Evolutionary conservation across 2,113 vertebrate genomes (phyloP), one percentile per base, ranked within the genome.

Genomic region (Upupa epops): DNA sequence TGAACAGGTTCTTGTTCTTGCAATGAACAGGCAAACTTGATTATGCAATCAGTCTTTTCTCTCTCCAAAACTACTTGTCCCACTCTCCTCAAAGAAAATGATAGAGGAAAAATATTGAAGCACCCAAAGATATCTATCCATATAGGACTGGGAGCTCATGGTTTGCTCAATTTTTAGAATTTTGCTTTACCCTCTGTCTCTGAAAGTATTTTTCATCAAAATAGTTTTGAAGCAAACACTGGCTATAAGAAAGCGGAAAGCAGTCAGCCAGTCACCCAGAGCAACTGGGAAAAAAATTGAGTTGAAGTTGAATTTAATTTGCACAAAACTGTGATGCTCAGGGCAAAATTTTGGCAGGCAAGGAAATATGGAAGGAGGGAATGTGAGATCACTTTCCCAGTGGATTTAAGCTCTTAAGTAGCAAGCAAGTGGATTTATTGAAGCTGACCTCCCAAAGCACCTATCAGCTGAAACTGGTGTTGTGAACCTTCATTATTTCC

Each of bases 401-500:
- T 9, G 5, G 52, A 68, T 32, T 78, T 32, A 74, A 92, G 80
- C 8, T 71, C 48, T 54, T 31, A 78, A 83, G 37, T 32, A 65
- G 26, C 61, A 60, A 90, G 25, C 20, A 60, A 90, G 28, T 46
- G 65, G 64, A 65, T 68, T 83, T 70, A 89, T 6, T 1, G 45
- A 66, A 74, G 34, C 21, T 52, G 36, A 80, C 13, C 29, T 58
- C 61, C 48, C 58, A 51, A 42, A 36, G 40, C 32, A 83, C 5
- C 34, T 22, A 42, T 48, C 18, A 64, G 32, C 17, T 68, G 60
- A 52, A 88, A 64, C 8, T 40, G 28, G 15, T 24, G 14, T 1
- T 56, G 32, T 49, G 21, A 91, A 14, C 1, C 0, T 63, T 59
- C 19, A 10, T 70, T 32, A 2, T 8, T 72, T 88, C 51, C 0